Base-by-base conservation (phyloP, 2,888 invertebrate species). In the Pollenia labialis region DNA sequence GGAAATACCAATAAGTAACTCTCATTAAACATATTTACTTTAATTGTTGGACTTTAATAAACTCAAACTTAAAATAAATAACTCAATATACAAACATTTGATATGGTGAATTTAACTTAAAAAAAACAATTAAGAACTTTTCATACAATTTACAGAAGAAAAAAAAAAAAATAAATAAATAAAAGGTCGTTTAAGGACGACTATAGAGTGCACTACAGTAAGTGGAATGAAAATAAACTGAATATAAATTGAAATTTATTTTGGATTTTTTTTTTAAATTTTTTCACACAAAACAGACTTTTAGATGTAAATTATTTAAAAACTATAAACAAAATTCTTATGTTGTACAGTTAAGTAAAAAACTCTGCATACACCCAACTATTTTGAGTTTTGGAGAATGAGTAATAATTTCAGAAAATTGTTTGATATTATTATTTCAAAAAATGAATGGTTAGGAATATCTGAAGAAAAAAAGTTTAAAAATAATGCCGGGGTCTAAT, bases 21-120 rank as follows among this genome's bases (percentile, higher is more conserved):
- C 46, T 64, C 11, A 69, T 44, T n/a, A 12, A 83, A 83, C 46
- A 50, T 75, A 75, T 60, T 74, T 81, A 74, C 72, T 81, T 86
- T 81, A 72, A 87, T 76, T 80, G 87, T 85, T 85, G 81, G 77
- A 85, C 72, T 83, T 87, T 83, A 62, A 76, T 23, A 14, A 44
- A 75, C 58, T 6, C 12, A 75, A 80, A 68, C 44, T 58, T 58
- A 80, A 48, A 81, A 40, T 68, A 54, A 72, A 60, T n/a, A 48
- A 74, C 16, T 60, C 9, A 80, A 74, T 66, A 74, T 48, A 18
- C 48, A 58, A 68, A 69, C 18, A 69, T 74, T 81, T 74, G 72
- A 72, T 72, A 72, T 50, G 54, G 4, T 62, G 50, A 46, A 48
- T 60, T 42, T 50, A 54, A 68, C 56, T 18, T 32, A 60, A 48